Base-by-base conservation (phyloP, 2,113 vertebrate species). In the Alligator sinensis region DNA sequence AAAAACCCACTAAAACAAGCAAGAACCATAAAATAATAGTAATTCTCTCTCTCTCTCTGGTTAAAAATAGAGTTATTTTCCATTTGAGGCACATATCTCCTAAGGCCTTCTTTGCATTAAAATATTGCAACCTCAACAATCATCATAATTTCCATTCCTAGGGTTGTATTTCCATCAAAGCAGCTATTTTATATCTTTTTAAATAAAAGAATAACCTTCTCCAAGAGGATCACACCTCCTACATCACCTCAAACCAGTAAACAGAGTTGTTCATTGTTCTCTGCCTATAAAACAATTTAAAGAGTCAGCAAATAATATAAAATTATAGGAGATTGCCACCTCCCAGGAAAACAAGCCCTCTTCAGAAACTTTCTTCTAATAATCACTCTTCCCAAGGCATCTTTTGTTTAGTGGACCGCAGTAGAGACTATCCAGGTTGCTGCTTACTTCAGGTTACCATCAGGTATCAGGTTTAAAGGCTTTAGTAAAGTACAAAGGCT, bases 151-250 rank as follows among this genome's bases (percentile, higher is more conserved):
- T 95, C 95, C 92, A 89, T 78, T 96, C 92, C 89, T 86, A 60
- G 89, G 61, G 28, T 60, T 92, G 2, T n/a, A 87, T 78, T 95
- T 88, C 92, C 90, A 96, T 87, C 88, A 34, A 82, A 95, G 80
- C 28, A 92, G 89, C 89, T 92, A 94, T 88, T 95, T 95, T 93
- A 1, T 96, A 86, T 92, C 88, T 91, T 86, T 92, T 91, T 95
- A 92, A 97, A 94, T 97, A 92, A 94, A 95, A 94, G 87, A 96
- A 95, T 93, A 96, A 95, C 90, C 82, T 96, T 80, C 90, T 94
- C 27, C 91, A 92, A 90, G 92, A 96, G 93, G 86, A 94, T 93
- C 57, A 93, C 90, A 91, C 92, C 95, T 94, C 76, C 55, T 72
- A 64, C 90, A 95, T 92, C 85, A 83, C 90, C 94, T 91, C 85